Evolutionary conservation across 2,797 vertebrate genomes (phyloP).

Genomic region (Coluber constrictor): DNA sequence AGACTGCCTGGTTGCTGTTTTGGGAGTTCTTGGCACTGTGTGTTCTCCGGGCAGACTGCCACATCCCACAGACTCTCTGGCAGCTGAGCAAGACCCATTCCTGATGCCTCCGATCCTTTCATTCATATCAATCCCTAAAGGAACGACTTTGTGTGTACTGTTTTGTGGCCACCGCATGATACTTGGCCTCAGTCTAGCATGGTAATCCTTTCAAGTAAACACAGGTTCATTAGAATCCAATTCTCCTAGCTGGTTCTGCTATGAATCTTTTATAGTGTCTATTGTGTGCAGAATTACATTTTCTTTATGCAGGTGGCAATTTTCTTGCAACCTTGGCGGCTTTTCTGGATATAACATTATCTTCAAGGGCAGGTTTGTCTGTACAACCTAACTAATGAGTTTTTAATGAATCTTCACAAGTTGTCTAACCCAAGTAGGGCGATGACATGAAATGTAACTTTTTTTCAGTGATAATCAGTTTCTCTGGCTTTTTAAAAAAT

Average conservation of each 20-base stretch:
- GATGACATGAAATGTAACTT: not conserved
- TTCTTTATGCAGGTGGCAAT: not conserved
- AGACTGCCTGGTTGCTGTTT: constrained; percentile 14
- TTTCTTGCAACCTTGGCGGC: constrained; percentile 2
- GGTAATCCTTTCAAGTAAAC: constrained; percentile 5
- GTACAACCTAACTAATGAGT: not conserved
- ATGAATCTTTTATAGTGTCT: constrained; percentile 13
- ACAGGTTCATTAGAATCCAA: constrained; percentile 5
- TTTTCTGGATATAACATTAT: not conserved
- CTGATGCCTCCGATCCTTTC: constrained; percentile 38
- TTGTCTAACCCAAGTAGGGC: not conserved
- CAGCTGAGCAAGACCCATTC: constrained; percentile 25
- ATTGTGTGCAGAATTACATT: not conserved
- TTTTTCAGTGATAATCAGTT: not conserved
- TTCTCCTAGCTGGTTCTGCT: constrained; percentile 3
- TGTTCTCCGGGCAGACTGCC: constrained; percentile 44
- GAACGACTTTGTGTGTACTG: constrained; percentile 21
- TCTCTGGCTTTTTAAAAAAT: not conserved
- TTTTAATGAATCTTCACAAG: not conserved
- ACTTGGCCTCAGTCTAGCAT: constrained; percentile 17
- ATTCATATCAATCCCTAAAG: constrained; percentile 44
- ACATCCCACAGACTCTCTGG: constrained; percentile 54
- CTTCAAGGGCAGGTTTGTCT: not conserved
- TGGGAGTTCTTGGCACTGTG: constrained; percentile 46
- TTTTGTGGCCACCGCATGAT: constrained; percentile 17